Base-by-base conservation (phyloP, 2,888 invertebrate genomes). In the Monochamus alternatus region DNA sequence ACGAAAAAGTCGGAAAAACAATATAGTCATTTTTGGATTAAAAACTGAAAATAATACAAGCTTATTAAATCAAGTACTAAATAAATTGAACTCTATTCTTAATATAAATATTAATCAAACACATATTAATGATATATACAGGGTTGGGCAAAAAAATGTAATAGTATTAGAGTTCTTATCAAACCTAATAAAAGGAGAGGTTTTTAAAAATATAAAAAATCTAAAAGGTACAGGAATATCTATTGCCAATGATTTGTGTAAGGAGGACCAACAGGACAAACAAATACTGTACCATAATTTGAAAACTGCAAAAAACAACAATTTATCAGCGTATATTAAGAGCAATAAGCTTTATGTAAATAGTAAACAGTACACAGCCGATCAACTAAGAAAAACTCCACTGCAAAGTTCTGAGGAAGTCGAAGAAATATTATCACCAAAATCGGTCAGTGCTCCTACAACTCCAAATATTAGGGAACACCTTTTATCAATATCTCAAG, bases 281-380 rank as follows among this genome's bases (percentile, higher is more conserved):
- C 72, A 75, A 67, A 38, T 59, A 8, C n/a, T 75, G 8, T 62
- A 63, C 14, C 44, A 73, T 8, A 43, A 72, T 60, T 52, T 73
- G 10, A 47, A 75, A 75, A 47, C 58, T 43, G 73, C 74, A 8
- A 69, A 62, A 60, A 12, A 22, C 3, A 22, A 70, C 12, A 69
- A 74, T 8, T 67, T 68, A 12, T 66, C 32, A 47, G 70, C 76
- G 1, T 58, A 70, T 12, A 76, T 76, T 32, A 73, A 74, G 51
- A 67, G 64, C 22, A 55, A 67, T 58, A 75, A 32, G 38, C 47
- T 75, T 10, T 68, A 51, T 58, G 63, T 75, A 58, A n/a, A 68
- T 65, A 58, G 31, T 22, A 44, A 55, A n/a, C 68, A 62, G 10
- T 63, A 63, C 32, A 68, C 63, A 38, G 64, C 58, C 4, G 22